Conservation (phyloP, 2,888 invertebrate genomes). For the Himalopsyche japonica region DNA sequence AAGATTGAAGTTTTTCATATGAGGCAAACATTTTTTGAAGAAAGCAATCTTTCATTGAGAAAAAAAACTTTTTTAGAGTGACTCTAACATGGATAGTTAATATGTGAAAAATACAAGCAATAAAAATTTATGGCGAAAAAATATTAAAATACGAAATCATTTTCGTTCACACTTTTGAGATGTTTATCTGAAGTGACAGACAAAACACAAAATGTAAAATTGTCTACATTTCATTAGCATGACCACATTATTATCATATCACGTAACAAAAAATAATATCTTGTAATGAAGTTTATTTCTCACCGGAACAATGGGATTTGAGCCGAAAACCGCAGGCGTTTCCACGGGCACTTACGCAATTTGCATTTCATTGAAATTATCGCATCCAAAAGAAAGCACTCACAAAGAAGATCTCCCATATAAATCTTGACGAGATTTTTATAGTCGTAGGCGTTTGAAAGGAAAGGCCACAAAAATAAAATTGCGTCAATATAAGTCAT, state of each 20-base stretch:
- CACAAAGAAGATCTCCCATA: slow-evolving; percentile 4
- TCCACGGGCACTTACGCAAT: neutral
- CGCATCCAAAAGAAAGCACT: slow-evolving; percentile 31
- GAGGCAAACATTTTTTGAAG: too few relatives aligned
- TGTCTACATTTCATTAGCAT: neutral
- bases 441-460: neutral
- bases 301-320: slow-evolving; percentile 20
- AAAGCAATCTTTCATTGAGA: too few relatives aligned
- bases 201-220: neutral
- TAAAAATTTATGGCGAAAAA: too few relatives aligned
- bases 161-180: neutral
- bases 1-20: too few relatives aligned
- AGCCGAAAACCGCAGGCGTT: neutral
- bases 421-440: neutral
- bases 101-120: too few relatives aligned
- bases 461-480: neutral
- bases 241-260: too few relatives aligned
- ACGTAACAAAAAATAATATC: neutral
- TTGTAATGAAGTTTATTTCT: neutral
- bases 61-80: too few relatives aligned
- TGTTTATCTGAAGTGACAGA: neutral
- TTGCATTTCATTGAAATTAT: slow-evolving; percentile 13
- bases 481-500: neutral
- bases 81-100: too few relatives aligned
- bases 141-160: too few relatives aligned